These are phyloP conservation scores for Onychorhynchus coronatus DNA, from an alignment of 2,113 vertebrate genomes.

Conservation along the genomic window DNA sequence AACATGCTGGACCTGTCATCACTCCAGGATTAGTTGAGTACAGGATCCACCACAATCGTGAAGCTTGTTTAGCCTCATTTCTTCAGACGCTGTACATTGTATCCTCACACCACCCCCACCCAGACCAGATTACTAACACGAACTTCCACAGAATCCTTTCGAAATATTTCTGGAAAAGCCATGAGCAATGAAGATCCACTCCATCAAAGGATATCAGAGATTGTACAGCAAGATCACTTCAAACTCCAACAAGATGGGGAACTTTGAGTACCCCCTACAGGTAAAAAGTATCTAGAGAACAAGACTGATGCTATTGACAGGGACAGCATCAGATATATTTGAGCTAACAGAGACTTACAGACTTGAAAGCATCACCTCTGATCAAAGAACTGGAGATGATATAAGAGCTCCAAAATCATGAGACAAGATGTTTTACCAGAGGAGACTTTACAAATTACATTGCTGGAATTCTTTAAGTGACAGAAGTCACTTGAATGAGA, in stretches of 20 bases:
- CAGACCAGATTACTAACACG: neutral
- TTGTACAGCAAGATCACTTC: neutral
- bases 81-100: neutral
- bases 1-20: neutral
- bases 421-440: neutral
- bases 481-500: neutral
- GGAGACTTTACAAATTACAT: neutral
- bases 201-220: neutral
- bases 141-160: neutral
- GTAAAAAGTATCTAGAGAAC: neutral
- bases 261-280: neutral
- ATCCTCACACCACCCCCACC: neutral
- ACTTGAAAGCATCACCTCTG: neutral
- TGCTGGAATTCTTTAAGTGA: neutral
- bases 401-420: neutral
- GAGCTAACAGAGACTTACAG: neutral
- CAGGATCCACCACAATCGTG: neutral
- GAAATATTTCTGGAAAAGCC: neutral
- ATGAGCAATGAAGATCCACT: neutral
- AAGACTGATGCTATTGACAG: neutral
- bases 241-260: neutral
- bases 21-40: neutral
- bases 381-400: neutral
- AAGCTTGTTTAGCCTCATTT: neutral
- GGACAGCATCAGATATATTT: neutral